Evolutionary conservation across 2,888 invertebrate genomes (phyloP).

Genomic region (Nysson spinosus): DNA sequence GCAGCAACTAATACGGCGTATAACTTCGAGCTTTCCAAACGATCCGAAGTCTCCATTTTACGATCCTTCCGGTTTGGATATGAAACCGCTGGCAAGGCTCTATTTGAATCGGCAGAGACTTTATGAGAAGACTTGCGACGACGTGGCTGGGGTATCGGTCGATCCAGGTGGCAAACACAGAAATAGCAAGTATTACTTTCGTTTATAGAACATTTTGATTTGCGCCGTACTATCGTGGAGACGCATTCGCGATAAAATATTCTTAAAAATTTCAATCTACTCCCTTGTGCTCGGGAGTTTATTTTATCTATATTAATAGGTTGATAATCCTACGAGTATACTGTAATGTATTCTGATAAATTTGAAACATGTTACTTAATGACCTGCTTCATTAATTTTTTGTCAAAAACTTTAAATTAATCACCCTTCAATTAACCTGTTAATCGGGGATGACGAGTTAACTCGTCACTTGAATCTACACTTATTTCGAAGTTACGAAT

Average conservation of each 20-base stretch:
- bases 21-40: constrained; percentile 94
- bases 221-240: background rate
- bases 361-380: too few relatives aligned
- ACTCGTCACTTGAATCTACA: too few relatives aligned
- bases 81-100: constrained; percentile 91
- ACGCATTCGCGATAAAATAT: background rate
- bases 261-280: background rate
- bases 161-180: constrained; percentile 78
- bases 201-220: constrained; percentile 33
- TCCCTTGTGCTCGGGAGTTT: too few relatives aligned
- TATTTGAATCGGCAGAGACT: constrained; percentile 87
- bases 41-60: constrained; percentile 96
- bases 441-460: too few relatives aligned
- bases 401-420: too few relatives aligned
- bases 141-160: constrained; percentile 78
- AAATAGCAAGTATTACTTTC: constrained; percentile 81
- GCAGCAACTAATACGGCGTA: constrained; percentile 90
- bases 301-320: too few relatives aligned
- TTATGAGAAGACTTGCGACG: constrained; percentile 86
- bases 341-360: too few relatives aligned
- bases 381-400: too few relatives aligned
- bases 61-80: constrained; percentile 82
- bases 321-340: too few relatives aligned
- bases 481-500: too few relatives aligned
- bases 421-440: too few relatives aligned